Conservation (phyloP, 2,888 invertebrate genomes). For the Torymus tubicola region DNA sequence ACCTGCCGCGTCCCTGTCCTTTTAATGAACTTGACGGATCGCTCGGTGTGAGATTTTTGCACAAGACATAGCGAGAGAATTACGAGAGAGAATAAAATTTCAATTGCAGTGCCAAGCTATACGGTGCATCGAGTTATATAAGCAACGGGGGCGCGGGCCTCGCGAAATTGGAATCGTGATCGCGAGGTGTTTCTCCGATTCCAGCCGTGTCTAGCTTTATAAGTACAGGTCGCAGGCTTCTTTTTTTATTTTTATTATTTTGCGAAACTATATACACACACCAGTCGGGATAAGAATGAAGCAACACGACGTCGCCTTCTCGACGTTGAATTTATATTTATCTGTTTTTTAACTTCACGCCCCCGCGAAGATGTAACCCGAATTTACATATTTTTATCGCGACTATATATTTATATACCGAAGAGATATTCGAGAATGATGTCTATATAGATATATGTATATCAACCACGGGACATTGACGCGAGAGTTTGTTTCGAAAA, state of each 20-base stretch:
- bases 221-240: too few species aligned
- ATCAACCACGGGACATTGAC: background rate
- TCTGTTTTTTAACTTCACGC: too few species aligned
- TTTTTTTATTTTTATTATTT: conserved; percentile 21
- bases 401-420: too few species aligned
- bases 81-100: background rate
- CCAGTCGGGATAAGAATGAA: too few species aligned
- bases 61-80: background rate
- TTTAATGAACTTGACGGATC: conserved; percentile 34
- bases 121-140: conserved; percentile 5
- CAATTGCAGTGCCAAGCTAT: conserved; percentile 18
- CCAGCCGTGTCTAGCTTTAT: too few species aligned
- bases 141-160: conserved; percentile 1
- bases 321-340: too few species aligned
- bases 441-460: too few species aligned
- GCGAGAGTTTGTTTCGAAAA: background rate
- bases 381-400: too few species aligned
- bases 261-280: background rate
- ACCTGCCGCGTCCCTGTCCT: background rate
- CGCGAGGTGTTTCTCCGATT: conserved; percentile 9
- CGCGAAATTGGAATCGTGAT: conserved; percentile 52
- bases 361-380: too few species aligned
- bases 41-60: conserved; percentile 15
- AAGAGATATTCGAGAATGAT: too few species aligned
- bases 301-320: too few species aligned